Evolutionary conservation across 2,113 vertebrate genomes (phyloP).

Genomic region (Speoplatyrhinus poulsoni): DNA sequence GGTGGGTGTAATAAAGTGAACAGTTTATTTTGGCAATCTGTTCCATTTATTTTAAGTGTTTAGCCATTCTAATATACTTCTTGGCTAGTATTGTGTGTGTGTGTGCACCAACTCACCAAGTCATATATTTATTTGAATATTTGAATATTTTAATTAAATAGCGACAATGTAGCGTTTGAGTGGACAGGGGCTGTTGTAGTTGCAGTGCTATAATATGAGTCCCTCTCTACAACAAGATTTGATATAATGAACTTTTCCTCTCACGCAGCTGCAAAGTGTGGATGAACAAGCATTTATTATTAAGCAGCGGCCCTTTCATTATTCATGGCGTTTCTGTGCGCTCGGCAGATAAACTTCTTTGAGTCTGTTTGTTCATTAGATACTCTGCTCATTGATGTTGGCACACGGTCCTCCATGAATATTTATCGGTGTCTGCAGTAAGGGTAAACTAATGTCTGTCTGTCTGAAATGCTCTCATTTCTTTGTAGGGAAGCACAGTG

Average conservation of each 20-base stretch:
- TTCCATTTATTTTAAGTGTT: slow-evolving; percentile 16
- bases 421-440: slow-evolving; percentile 38
- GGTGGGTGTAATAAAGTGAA: neutral
- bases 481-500: slow-evolving; percentile 41
- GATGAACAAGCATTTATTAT: slow-evolving; percentile 68
- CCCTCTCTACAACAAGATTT: slow-evolving; percentile 29
- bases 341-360: slow-evolving; percentile 63
- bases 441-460: slow-evolving; percentile 51
- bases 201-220: slow-evolving; percentile 13
- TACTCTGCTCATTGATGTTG: slow-evolving; percentile 50
- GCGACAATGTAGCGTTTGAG: neutral
- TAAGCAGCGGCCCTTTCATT: slow-evolving; percentile 62
- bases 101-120: neutral
- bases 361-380: slow-evolving; percentile 65
- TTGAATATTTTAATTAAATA: neutral
- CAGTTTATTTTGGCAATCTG: slow-evolving; percentile 8
- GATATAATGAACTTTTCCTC: slow-evolving; percentile 56
- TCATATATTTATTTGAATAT: neutral
- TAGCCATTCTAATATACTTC: slow-evolving; percentile 11
- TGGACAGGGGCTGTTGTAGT: slow-evolving; percentile 22
- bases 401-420: slow-evolving; percentile 52
- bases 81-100: slow-evolving; percentile 2
- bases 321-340: slow-evolving; percentile 68
- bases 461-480: slow-evolving; percentile 35
- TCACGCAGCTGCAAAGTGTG: slow-evolving; percentile 49